Base-by-base conservation (phyloP, 2,797 vertebrate genomes). In the Scomberomorus guttatus region DNA sequence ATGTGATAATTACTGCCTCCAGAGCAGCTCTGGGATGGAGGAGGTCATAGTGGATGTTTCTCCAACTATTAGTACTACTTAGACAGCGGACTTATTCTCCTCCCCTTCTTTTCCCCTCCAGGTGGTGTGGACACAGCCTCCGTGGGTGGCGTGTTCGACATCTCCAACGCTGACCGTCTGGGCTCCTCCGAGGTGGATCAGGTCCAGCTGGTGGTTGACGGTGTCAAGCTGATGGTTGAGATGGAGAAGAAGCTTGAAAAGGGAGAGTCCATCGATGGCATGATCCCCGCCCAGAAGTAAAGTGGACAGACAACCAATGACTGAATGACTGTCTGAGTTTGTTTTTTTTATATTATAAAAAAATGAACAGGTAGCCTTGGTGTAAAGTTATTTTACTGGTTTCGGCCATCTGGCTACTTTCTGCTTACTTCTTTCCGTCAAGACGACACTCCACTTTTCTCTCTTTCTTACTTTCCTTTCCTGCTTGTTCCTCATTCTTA, bases 221-320 rank as follows among this genome's bases (percentile, higher is more conserved):
- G 98, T 0, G 98, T 99, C 77, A 99, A 99, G 92, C 96, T 99
- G 78, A 98, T 99, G 97, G 87, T 99, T 68, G 98, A 98, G 94
- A 98, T 99, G 97, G 98, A 99, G 95, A 99, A 99, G 96, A 97
- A 97, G 85, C 94, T 99, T 59, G 98, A 99, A 92, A 98, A 99
- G 93, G 96, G 96, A 77, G 96, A 97, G 86, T 25, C 96, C 87
- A 97, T 99, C 11, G 98, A 99, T 25, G 95, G 93, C 96, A 97
- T 99, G 97, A 96, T 99, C 90, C 98, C 98, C 0, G 97, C 98
- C 75, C 98, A 99, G 96, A 96, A 96, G 95, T 96, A 95, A 95
- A 95, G 77, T 24, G 84, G 90, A 97, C 96, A 92, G 89, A 79
- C 89, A 51, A 75, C 56, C 66, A 72, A 34, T 55, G 56, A 87